Percentiles rank a stretch among this genome's conserved stretches.
Evolutionary conservation across 2,797 vertebrate species (phyloP).

Genomic region (Perdix hodgsoniae): DNA sequence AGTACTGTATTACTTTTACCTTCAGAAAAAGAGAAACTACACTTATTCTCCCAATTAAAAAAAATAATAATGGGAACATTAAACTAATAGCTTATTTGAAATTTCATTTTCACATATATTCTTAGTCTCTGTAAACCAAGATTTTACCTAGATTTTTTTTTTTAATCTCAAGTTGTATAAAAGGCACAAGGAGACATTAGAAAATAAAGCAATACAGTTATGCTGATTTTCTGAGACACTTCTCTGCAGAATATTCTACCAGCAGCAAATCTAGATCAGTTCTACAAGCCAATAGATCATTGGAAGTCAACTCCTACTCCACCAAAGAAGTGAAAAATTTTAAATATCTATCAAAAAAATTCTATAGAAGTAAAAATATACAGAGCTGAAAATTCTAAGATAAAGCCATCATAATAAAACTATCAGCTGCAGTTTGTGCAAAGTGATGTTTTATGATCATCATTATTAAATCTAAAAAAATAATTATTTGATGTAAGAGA

Average conservation of each 20-base stretch:
- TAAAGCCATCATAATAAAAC: background rate
- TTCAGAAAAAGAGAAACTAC: background rate
- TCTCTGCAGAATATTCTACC: background rate
- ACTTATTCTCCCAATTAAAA: background rate
- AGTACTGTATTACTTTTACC: background rate
- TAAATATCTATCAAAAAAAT: background rate
- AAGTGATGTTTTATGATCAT: background rate
- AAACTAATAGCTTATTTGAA: background rate
- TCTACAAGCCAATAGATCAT: background rate
- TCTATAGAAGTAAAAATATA: background rate
- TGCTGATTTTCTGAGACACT: background rate
- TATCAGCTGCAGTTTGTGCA: background rate
- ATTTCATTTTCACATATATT: background rate
- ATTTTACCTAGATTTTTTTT: background rate
- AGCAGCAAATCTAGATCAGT: background rate
- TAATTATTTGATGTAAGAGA: background rate
- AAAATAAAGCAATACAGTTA: background rate
- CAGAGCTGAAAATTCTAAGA: background rate
- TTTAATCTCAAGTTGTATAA: background rate
- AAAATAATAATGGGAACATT: background rate
- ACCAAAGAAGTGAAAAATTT: background rate
- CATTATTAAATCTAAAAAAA: background rate
- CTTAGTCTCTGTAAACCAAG: background rate
- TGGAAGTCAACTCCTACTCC: background rate
- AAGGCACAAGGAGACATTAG: background rate